A percentile compares a stretch with the other conserved stretches of the same genome.
These are phyloP conservation scores for Boloria selene DNA, from an alignment of 2,888 invertebrate species.

Conservation along the genomic window DNA sequence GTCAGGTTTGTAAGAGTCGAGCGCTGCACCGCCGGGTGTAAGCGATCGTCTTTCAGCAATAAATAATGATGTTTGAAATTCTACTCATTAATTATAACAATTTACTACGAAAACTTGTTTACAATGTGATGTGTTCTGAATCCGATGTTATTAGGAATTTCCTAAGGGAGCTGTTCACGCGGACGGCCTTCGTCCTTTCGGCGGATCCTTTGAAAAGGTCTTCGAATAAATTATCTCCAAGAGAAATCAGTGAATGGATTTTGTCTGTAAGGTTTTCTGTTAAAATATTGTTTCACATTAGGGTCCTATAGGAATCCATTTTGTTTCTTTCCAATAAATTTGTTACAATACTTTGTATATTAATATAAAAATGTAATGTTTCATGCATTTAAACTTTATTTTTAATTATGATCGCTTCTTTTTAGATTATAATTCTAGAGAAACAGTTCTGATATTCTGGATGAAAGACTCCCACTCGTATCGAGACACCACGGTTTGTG, in stretches of 20 bases:
- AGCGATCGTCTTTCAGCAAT: neutral
- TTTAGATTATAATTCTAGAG: too few relatives aligned
- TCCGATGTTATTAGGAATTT: constrained; percentile 10
- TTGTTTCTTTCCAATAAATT: neutral
- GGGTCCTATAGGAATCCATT: neutral
- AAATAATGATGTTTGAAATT: constrained; percentile 13
- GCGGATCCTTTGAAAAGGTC: constrained; percentile 9
- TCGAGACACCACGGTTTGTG: too few relatives aligned
- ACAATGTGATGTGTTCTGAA: constrained; percentile 9
- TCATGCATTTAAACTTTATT: too few relatives aligned
- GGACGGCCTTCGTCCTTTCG: neutral
- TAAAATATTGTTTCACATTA: neutral
- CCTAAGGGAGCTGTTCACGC: constrained; percentile 4
- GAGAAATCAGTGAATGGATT: constrained; percentile 1
- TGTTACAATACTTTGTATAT: too few relatives aligned
- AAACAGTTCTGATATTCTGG: too few relatives aligned
- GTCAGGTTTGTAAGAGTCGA: neutral
- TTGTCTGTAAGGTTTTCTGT: neutral
- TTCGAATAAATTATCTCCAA: constrained; percentile 10
- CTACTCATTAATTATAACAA: constrained; percentile 10
- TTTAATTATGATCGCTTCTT: too few relatives aligned
- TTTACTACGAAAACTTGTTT: constrained; percentile 13
- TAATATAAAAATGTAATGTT: too few relatives aligned
- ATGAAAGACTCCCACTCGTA: too few relatives aligned
- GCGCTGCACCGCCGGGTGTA: neutral